phyloP scores from a whole-genome alignment of 2,797 vertebrate genomes.

The Pteronotus mesoamericanus region DNA sequence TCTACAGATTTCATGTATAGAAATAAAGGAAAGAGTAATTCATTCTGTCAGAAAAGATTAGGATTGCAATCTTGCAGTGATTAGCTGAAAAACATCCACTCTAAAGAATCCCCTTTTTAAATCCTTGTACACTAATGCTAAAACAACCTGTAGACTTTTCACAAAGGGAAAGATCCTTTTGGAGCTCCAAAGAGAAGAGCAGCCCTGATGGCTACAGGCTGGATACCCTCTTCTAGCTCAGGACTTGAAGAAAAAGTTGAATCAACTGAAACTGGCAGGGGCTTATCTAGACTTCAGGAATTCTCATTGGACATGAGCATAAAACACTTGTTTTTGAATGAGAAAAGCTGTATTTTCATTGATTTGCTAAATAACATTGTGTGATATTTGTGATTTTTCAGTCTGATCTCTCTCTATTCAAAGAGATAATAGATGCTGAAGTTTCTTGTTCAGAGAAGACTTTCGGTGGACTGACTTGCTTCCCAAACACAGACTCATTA shows the following conservation, averaged over 20 bases:
- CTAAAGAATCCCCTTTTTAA: background rate
- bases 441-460: background rate
- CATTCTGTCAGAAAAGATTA: background rate
- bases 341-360: background rate
- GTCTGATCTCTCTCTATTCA: background rate
- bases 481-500: background rate
- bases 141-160: background rate
- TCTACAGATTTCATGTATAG: background rate
- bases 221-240: background rate
- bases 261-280: accelerated
- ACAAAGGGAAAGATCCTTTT: background rate
- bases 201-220: accelerated
- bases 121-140: background rate
- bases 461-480: background rate
- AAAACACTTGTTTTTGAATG: background rate
- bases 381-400: background rate
- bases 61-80: background rate
- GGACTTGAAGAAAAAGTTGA: background rate
- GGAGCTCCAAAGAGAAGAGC: background rate
- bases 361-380: background rate
- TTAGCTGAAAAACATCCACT: background rate
- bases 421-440: background rate
- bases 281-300: background rate
- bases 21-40: background rate
- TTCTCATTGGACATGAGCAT: background rate